A percentile compares a stretch with the other conserved stretches of the same genome.
Conservation (phyloP, 2,113 vertebrate genomes). For the Orycteropus afer region DNA sequence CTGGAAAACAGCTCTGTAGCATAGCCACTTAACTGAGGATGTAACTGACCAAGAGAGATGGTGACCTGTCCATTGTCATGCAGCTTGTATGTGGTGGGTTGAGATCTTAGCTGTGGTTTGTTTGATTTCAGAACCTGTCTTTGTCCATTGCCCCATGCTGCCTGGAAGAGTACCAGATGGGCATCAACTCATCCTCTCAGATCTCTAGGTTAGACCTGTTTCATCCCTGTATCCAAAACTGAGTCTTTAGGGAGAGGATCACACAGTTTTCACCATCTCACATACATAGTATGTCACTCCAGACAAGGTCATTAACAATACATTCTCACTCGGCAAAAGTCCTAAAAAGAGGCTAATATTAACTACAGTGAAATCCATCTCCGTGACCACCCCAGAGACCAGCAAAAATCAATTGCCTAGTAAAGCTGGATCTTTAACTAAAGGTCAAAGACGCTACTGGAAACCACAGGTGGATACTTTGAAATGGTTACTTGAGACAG, state of each 20-base stretch:
- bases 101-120: background rate
- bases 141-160: background rate
- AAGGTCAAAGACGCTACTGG: constrained; percentile 71
- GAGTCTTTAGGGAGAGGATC: constrained; percentile 44
- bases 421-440: constrained; percentile 74
- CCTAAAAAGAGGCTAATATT: constrained; percentile 66
- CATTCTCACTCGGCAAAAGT: constrained; percentile 67
- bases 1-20: background rate
- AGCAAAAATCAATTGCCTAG: constrained; percentile 77
- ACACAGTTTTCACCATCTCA: constrained; percentile 5
- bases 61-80: background rate
- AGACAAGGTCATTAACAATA: constrained; percentile 75
- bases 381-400: constrained; percentile 57
- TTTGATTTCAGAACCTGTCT: background rate
- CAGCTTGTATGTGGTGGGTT: accelerated
- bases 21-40: accelerated
- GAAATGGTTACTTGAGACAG: constrained; percentile 48
- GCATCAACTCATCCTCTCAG: background rate
- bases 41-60: background rate
- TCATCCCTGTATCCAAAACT: background rate
- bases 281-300: constrained; percentile 10
- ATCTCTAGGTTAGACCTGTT: background rate
- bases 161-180: background rate
- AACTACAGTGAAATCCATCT: constrained; percentile 59
- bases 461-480: constrained; percentile 66